Percentiles rank a stretch among this genome's conserved stretches.
phyloP scores from a whole-genome alignment of 2,113 vertebrate species.

The Alectura lathami region DNA sequence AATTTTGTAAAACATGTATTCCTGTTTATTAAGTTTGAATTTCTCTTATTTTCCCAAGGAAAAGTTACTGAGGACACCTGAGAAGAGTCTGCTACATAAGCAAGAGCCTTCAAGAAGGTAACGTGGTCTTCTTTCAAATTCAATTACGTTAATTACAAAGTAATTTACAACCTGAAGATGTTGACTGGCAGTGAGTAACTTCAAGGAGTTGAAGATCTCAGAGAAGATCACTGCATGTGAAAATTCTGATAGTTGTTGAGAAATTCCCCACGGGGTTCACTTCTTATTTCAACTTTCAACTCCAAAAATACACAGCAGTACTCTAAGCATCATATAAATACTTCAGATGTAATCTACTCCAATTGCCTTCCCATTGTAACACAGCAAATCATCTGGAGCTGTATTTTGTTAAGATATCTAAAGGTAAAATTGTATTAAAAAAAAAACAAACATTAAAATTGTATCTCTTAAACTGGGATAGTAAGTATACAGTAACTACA shows the following conservation, averaged over 20 bases:
- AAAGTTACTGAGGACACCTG: background rate
- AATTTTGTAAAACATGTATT: background rate
- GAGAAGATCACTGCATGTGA: background rate
- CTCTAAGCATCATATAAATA: background rate
- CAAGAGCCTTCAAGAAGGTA: background rate
- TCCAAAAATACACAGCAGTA: background rate
- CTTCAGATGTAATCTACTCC: background rate
- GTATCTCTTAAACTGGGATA: background rate
- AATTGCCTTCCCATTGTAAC: background rate
- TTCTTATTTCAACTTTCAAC: background rate
- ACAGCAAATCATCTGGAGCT: background rate
- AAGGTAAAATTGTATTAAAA: background rate
- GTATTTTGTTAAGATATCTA: background rate
- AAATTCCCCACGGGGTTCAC: conserved; percentile 1
- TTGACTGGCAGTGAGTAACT: conserved; percentile 13
- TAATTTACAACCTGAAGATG: background rate
- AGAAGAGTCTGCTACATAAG: background rate
- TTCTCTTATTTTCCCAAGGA: background rate
- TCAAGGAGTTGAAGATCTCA: background rate
- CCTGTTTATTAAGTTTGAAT: background rate
- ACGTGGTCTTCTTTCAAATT: background rate
- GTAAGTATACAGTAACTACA: background rate
- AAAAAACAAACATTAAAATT: background rate
- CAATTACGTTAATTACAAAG: background rate
- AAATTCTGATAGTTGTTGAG: background rate